phyloP scores from a whole-genome alignment of 2,888 invertebrate genomes.

The Drosophila fungiperda region DNA sequence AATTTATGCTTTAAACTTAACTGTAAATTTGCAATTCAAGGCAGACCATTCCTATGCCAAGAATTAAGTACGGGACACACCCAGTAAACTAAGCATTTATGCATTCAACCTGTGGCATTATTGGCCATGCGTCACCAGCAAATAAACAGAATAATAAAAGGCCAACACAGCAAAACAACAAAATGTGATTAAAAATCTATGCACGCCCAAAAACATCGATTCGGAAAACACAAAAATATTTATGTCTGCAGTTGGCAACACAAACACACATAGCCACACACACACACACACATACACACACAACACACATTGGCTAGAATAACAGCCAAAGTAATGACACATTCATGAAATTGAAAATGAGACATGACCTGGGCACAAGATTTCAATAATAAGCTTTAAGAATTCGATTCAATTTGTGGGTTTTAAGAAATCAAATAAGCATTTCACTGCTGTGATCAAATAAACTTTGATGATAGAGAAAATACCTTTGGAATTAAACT shows the following conservation, averaged over 20 bases:
- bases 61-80: conserved; percentile 27
- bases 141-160: conserved; percentile 5
- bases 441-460: background rate
- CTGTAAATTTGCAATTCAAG: conserved; percentile 15
- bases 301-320: conserved; percentile 10
- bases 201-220: conserved; percentile 67
- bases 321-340: conserved; percentile 26
- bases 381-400: conserved; percentile 15
- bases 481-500: background rate
- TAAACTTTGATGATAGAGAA: background rate
- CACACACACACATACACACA: conserved; percentile 2
- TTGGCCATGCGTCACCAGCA: conserved; percentile 41
- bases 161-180: conserved; percentile 37
- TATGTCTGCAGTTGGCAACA: conserved; percentile 36
- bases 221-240: conserved; percentile 45
- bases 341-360: conserved; percentile 30
- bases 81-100: conserved; percentile 4
- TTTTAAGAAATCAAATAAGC: background rate
- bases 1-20: conserved; percentile 3
- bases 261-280: conserved; percentile 13
- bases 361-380: conserved; percentile 49
- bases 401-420: background rate
- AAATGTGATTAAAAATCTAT: conserved; percentile 76
- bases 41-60: conserved; percentile 21
- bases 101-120: conserved; percentile 40